Base-by-base conservation (phyloP, 2,888 invertebrate genomes). In the Apodemia zela region DNA sequence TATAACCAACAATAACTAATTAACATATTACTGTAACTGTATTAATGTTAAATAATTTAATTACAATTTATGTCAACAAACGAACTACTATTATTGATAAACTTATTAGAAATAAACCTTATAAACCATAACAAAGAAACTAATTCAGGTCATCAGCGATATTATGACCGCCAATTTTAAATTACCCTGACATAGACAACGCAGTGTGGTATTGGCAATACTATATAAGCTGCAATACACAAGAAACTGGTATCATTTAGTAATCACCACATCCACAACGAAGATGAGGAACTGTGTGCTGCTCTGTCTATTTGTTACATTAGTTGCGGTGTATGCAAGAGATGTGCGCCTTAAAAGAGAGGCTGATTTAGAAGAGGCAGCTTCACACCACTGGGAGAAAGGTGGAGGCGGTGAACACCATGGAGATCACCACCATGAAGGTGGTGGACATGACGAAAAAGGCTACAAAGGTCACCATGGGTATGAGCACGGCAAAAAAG, bases 401-500 rank as follows among this genome's bases (percentile, higher is more conserved):
- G 95, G 95, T 8, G 94, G 92, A 2, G 94, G 95, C 0, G 93
- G 92, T 45, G 94, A 94, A 67, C 92, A 94, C 68, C 93, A 94
- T 70, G 92, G 92, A 0, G 93, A 93, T 64, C 93, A 95, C 68
- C 93, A 93, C 73, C 84, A 87, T 51, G 93, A 94, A 65, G 92
- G 94, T 65, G 95, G 95, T 0, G 94, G 93, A 61, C 93, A 94
- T 72, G 94, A 92, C 3, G 94, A 95, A 64, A 94, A 95, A 69
- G 95, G 94, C 6, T 95, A 95, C 87, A 94, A 95, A 70, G 93
- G 93, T 18, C 87, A 93, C 69, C 95, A 96, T 71, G 93, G 93
- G 57, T 92, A 94, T 67, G 93, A 94, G 67, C 94, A 95, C 72
- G 94, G 94, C 17, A 91, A 94, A 68, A 95, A 95, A 72, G 96